Evolutionary conservation across 2,797 vertebrate genomes (phyloP).

Genomic region (Sarcoramphus papa): DNA sequence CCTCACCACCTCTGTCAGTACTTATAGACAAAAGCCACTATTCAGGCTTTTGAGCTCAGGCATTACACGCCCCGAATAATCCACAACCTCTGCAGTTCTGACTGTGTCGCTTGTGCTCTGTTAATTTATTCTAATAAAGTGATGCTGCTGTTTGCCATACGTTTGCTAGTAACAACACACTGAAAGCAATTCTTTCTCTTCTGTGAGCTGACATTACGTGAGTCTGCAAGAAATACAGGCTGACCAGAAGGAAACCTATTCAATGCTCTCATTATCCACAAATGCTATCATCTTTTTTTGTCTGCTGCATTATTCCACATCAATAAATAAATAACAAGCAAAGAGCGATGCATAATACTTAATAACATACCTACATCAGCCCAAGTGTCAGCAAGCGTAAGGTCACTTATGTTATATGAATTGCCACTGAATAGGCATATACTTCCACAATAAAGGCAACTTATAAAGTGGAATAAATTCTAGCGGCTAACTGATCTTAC

Average conservation of each 20-base stretch:
- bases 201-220: background rate
- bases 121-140: background rate
- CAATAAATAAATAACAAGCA: background rate
- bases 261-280: background rate
- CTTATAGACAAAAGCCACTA: background rate
- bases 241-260: background rate
- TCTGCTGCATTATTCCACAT: background rate
- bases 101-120: background rate
- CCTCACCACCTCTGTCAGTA: background rate
- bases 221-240: background rate
- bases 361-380: background rate
- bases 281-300: background rate
- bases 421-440: background rate
- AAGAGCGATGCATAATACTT: background rate
- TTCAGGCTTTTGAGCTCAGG: background rate
- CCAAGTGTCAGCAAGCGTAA: background rate
- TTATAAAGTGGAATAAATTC: background rate
- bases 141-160: background rate
- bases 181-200: background rate
- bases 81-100: background rate
- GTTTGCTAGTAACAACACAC: background rate
- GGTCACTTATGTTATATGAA: background rate
- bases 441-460: background rate
- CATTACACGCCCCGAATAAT: background rate
- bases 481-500: background rate